Evolutionary conservation across 92 coral and sea anemone genomes (phyloP).

Genomic region (Palythoa caribaeorum): DNA sequence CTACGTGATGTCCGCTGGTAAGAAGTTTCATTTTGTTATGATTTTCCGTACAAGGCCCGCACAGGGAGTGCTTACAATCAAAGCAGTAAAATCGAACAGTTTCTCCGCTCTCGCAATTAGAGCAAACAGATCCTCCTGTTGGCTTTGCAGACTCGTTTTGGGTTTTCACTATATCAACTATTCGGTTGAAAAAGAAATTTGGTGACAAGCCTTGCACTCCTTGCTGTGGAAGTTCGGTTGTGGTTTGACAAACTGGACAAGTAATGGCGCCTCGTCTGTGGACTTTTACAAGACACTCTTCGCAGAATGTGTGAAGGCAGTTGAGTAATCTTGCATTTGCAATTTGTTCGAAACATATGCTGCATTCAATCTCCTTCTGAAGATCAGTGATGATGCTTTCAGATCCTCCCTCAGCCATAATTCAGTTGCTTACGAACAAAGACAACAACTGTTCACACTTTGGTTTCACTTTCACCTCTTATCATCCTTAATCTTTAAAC

Average conservation of each 20-base stretch:
- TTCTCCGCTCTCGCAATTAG: conserved; percentile 15
- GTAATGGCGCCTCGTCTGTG: conserved; percentile 6
- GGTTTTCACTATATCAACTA: conserved; percentile 1
- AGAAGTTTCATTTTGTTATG: conserved; percentile 31
- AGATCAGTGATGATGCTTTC: background rate
- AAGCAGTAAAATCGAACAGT: conserved; percentile 14
- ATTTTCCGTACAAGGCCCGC: conserved; percentile 11
- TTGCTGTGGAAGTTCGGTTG: background rate
- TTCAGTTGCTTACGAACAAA: background rate
- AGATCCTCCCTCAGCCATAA: background rate
- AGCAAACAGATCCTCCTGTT: conserved; percentile 2
- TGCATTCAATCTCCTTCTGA: background rate
- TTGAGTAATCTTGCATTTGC: background rate
- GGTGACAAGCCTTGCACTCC: conserved; percentile 10
- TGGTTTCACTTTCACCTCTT: conserved; percentile 41
- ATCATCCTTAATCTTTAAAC: no score
- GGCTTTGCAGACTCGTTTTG: background rate
- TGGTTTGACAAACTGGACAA: conserved; percentile 18
- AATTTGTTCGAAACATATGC: background rate
- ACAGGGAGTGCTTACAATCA: conserved; percentile 42
- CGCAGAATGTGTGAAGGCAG: conserved; percentile 26
- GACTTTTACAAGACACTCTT: background rate
- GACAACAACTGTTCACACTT: background rate
- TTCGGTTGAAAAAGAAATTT: conserved; percentile 19
- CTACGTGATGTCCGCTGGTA: conserved; percentile 14